These are phyloP conservation scores for Yponomeuta plumbellus DNA, from an alignment of 2,888 invertebrate genomes.

Conservation along the genomic window DNA sequence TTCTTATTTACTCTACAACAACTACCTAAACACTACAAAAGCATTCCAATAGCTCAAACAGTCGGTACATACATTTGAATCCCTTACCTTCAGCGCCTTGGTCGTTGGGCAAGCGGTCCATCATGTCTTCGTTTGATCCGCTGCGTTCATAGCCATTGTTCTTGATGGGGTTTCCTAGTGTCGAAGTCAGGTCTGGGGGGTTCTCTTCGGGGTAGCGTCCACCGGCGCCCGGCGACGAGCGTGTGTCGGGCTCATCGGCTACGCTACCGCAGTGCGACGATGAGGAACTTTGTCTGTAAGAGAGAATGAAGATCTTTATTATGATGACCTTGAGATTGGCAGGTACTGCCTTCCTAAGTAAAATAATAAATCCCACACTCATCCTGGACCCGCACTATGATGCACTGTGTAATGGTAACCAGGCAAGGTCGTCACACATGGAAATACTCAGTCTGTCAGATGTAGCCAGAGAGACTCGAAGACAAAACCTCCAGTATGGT, in stretches of 20 bases:
- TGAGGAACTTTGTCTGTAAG: slow-evolving; percentile 67
- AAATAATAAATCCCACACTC: too few species aligned
- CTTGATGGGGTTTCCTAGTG: slow-evolving; percentile 66
- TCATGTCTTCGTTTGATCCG: slow-evolving; percentile 61
- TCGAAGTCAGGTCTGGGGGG: slow-evolving; percentile 62
- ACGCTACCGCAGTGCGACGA: slow-evolving; percentile 73
- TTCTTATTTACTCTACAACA: slow-evolving; percentile 8
- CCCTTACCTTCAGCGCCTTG: slow-evolving; percentile 71
- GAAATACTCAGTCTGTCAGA: too few species aligned
- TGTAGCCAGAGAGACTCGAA: too few species aligned
- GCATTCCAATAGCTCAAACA: not conserved
- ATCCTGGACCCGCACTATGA: too few species aligned
- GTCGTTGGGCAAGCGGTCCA: slow-evolving; percentile 68
- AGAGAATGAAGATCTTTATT: not conserved
- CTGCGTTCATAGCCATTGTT: slow-evolving; percentile 73
- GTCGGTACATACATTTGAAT: slow-evolving; percentile 1
- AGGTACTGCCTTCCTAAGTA: too few species aligned
- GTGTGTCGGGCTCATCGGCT: slow-evolving; percentile 69
- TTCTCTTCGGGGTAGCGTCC: slow-evolving; percentile 63
- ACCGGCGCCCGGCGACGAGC: slow-evolving; percentile 67
- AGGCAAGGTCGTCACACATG: too few species aligned
- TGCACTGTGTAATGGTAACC: too few species aligned
- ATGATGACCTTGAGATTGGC: not conserved
- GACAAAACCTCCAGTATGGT: too few species aligned
- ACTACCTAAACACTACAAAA: not conserved